A percentile compares a stretch with the other conserved stretches of the same genome.
Conservation (phyloP, 2,113 vertebrate species). For the Uropsilus gracilis region DNA sequence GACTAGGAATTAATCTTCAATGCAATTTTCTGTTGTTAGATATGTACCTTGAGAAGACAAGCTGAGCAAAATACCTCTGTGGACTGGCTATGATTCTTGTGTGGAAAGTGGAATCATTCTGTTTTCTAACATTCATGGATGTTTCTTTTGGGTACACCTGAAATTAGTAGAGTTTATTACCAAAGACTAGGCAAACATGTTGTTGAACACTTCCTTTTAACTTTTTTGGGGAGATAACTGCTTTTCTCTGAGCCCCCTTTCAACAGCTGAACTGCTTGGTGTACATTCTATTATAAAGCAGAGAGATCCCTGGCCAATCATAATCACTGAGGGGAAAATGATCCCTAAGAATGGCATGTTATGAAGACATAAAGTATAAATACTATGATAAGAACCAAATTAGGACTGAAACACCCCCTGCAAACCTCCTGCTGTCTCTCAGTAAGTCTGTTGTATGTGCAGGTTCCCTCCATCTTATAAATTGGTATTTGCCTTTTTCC, state of each 20-base stretch:
- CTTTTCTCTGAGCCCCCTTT: neutral
- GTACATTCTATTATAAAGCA: neutral
- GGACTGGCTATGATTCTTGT: neutral
- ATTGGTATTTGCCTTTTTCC: neutral
- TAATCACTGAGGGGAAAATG: conserved; percentile 15
- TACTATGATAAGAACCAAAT: neutral
- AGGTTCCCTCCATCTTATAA: neutral
- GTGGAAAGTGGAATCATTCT: neutral
- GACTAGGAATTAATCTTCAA: neutral
- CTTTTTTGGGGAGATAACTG: neutral
- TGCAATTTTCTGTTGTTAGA: neutral
- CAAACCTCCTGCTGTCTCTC: neutral
- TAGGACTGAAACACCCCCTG: neutral
- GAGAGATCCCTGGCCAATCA: neutral
- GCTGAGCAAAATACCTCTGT: neutral
- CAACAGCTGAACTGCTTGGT: neutral
- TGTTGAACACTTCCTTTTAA: neutral
- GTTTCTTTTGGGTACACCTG: neutral
- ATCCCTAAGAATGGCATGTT: neutral
- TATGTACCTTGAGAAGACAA: neutral
- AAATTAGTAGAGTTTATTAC: neutral
- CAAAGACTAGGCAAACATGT: neutral
- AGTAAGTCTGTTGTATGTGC: neutral
- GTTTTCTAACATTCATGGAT: neutral
- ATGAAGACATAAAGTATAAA: conserved; percentile 20